phyloP scores from a whole-genome alignment of 2,888 invertebrate genomes.

The Polymixis lichenea region DNA sequence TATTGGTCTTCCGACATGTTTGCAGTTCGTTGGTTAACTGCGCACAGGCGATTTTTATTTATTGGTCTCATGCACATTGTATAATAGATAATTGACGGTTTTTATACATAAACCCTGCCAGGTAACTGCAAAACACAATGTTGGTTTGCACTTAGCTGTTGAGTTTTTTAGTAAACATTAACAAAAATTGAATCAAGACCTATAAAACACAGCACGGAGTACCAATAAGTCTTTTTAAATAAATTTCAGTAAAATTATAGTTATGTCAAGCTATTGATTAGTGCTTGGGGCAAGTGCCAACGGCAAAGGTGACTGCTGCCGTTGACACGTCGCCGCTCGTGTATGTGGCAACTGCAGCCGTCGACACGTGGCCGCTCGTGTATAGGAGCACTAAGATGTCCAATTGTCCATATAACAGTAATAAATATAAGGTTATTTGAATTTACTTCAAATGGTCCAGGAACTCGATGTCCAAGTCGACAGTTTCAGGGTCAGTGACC shows the following conservation, averaged over 20 bases:
- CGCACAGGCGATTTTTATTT: not conserved
- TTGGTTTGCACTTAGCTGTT: not conserved
- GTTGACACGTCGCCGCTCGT: not conserved
- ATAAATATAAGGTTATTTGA: not conserved
- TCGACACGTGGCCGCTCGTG: not conserved
- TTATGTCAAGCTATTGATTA: not conserved
- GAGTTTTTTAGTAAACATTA: not conserved
- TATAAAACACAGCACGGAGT: not conserved
- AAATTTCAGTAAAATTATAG: not conserved
- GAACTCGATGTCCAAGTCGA: constrained; percentile 75
- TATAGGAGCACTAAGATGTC: not conserved
- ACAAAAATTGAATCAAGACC: not conserved
- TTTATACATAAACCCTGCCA: not conserved
- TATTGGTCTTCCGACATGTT: not conserved
- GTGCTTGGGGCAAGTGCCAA: not conserved
- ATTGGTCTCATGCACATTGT: not conserved
- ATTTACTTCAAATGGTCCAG: constrained; percentile 77
- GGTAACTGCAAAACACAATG: not conserved
- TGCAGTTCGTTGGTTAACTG: not conserved
- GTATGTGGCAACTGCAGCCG: not conserved
- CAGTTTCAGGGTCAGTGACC: constrained; percentile 68
- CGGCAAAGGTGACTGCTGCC: not conserved
- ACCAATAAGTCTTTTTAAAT: no score
- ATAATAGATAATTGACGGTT: not conserved
- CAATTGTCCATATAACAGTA: not conserved